These are phyloP conservation scores for Damaliscus lunatus DNA, from an alignment of 2,113 vertebrate genomes.

Conservation along the genomic window DNA sequence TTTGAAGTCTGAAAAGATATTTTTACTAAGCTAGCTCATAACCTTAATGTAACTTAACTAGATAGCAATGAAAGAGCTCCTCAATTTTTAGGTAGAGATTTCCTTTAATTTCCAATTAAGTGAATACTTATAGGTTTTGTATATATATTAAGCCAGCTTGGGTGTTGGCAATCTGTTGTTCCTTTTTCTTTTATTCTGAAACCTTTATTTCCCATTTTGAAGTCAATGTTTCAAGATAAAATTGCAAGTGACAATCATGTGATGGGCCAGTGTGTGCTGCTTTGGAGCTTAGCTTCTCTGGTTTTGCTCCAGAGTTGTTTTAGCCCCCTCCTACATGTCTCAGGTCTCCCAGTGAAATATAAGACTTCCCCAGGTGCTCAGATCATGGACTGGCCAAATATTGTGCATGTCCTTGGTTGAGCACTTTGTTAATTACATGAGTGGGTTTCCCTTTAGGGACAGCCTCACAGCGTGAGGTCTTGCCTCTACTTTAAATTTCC, in stretches of 20 bases:
- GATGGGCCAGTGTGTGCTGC: background rate
- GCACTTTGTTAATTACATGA: background rate
- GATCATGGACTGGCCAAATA: background rate
- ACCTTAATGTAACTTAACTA: background rate
- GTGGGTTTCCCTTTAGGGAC: background rate
- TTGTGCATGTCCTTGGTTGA: background rate
- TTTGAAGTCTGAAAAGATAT: background rate
- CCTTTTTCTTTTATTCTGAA: background rate
- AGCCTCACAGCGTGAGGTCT: background rate
- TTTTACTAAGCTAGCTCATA: background rate
- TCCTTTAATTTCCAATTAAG: background rate
- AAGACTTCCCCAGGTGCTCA: background rate
- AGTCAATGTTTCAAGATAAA: background rate
- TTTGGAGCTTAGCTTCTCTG: background rate
- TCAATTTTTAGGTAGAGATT: background rate
- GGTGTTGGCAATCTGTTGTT: background rate
- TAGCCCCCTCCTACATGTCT: background rate
- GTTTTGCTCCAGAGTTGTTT: background rate
- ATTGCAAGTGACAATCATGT: background rate
- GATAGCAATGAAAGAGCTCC: background rate
- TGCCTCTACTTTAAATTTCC: background rate
- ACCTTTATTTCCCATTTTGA: background rate
- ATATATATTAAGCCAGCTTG: background rate
- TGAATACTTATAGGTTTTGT: background rate
- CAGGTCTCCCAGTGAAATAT: background rate